Base-by-base conservation (phyloP, 2,797 vertebrate species). In the Petrocephalus schoutedeni region DNA sequence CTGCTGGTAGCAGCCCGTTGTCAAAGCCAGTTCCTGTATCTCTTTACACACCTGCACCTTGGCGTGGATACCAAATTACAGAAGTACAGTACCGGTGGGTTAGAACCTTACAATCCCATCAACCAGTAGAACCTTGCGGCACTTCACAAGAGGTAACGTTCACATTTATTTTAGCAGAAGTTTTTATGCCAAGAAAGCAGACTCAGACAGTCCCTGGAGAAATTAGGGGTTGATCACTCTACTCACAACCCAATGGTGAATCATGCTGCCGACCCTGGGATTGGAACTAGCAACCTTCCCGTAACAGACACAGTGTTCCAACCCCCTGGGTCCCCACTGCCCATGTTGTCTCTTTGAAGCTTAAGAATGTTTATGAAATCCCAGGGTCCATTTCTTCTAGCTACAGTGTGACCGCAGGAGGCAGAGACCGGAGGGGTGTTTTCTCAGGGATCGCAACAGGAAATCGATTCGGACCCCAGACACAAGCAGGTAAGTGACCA, bases 401-500 rank as follows among this genome's bases (percentile, higher is more conserved):
- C 14, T 32, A 3, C 84, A 86, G 84, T 56, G 36, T 41, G 9
- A 41, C 16, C 2, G 12, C 32, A 4, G 88, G 87, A 80, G 91
- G 88, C 88, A 92, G 90, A 67, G 83, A 58, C 19, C 88, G 58
- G 88, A 77, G 84, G 5, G 92, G 89, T 77, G 89, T 87, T 59
- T 3, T 89, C 0, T 56, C 2, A 4, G 89, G 93, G 89, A 90
- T 91, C 5, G 51, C 91, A 83, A 90, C 88, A 57, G 90, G 90
- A 49, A 90, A 92, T 0, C 49, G 90, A 89, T 88, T 92, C 86
- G 91, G 92, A 90, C 90, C 88, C 0, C 92, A 90, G 91, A 94
- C 87, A 90, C 93, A 91, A 90, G 90, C 93, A 91, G 94, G 95
- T 94, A 21, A n/a, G 93, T 91, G 1, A 58, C 28, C 32, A 1